These are phyloP conservation scores for Phyllopteryx taeniolatus DNA, from an alignment of 2,113 vertebrate species.

Conservation along the genomic window DNA sequence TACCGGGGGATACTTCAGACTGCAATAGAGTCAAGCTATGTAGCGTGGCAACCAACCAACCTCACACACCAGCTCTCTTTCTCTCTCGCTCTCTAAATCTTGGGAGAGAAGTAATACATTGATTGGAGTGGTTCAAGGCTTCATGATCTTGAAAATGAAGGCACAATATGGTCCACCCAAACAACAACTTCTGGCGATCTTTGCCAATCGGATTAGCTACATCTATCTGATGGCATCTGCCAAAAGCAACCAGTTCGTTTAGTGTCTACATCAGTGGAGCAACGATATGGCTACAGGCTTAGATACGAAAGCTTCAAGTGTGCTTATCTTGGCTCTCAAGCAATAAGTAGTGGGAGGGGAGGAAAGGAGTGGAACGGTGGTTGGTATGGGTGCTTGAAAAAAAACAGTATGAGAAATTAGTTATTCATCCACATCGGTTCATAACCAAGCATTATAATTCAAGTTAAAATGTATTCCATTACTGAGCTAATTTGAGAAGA, in stretches of 20 bases:
- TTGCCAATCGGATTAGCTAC: constrained; percentile 53
- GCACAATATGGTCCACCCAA: constrained; percentile 25
- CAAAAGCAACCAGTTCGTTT: constrained; percentile 69
- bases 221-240: constrained; percentile 68
- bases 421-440: constrained; percentile 23
- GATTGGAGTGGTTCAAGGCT: background rate
- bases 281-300: constrained; percentile 35
- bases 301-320: constrained; percentile 55
- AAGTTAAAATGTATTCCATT: constrained; percentile 38
- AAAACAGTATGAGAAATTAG: constrained; percentile 26
- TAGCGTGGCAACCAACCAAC: too few species aligned
- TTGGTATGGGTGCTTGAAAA: constrained; percentile 14
- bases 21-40: too few species aligned
- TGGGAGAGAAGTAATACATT: too few species aligned
- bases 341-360: constrained; percentile 10
- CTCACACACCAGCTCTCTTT: background rate
- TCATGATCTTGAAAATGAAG: constrained; percentile 14
- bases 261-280: constrained; percentile 62
- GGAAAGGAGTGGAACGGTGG: constrained; percentile 14
- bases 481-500: constrained; percentile 42
- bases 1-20: too few species aligned
- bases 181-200: constrained; percentile 50
- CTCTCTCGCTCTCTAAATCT: background rate
- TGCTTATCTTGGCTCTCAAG: constrained; percentile 42
- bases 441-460: constrained; percentile 33